These are phyloP conservation scores for Echeneis naucrates DNA, from an alignment of 2,797 vertebrate species.

Conservation along the genomic window DNA sequence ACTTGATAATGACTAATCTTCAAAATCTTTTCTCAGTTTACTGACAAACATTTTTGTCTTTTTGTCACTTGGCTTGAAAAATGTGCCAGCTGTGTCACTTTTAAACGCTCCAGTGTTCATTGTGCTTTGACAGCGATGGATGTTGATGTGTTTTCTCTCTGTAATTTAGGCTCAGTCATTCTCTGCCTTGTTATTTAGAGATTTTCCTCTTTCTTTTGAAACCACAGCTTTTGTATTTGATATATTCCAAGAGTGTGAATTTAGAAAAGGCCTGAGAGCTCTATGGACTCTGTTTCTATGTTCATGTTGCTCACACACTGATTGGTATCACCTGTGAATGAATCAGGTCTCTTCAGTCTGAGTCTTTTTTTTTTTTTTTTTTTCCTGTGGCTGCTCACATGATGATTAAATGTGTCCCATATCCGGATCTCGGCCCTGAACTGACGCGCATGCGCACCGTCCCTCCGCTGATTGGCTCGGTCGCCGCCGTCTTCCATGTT, in stretches of 20 bases:
- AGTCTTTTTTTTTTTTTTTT: no score
- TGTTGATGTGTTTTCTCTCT: neutral
- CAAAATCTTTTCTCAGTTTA: neutral
- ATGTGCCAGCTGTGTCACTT: neutral
- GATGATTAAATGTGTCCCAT: no score
- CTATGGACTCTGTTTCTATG: neutral
- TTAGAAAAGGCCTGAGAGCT: neutral
- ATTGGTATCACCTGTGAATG: conserved; percentile 8
- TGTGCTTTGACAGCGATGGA: neutral
- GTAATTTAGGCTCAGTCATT: no score
- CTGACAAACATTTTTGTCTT: neutral
- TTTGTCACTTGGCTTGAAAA: neutral
- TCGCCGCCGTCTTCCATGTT: no score
- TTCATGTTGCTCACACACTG: neutral
- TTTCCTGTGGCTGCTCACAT: no score
- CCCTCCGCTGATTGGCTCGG: no score
- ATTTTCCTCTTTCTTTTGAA: neutral
- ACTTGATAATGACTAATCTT: neutral
- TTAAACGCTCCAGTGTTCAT: neutral
- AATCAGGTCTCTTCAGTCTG: neutral
- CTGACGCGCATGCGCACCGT: no score
- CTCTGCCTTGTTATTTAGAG: neutral
- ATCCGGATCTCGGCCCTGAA: no score
- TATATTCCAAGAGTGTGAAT: neutral
- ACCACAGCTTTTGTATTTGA: neutral